Conservation (phyloP, 2,888 invertebrate genomes). For the Lithophane leautieri region DNA sequence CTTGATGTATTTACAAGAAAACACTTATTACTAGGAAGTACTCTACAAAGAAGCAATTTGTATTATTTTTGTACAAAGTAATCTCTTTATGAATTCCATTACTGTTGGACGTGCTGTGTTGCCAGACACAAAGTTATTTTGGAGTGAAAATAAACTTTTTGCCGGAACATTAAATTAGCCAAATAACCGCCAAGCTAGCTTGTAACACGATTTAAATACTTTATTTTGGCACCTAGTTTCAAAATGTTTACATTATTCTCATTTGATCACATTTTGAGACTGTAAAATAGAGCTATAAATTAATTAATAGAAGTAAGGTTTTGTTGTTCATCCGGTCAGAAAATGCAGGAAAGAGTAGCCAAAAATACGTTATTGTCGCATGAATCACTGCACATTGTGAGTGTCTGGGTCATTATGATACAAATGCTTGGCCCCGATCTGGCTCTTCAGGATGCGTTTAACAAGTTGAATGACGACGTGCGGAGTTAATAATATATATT, state of each 20-base stretch:
- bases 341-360: constrained; percentile 14
- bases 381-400: constrained; percentile 23
- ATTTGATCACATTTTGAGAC: constrained; percentile 33
- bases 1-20: not conserved
- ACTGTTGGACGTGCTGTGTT: constrained; percentile 24
- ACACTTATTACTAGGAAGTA: not conserved
- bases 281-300: constrained; percentile 33
- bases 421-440: not conserved
- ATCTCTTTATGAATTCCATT: constrained; percentile 39
- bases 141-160: constrained; percentile 33
- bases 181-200: constrained; percentile 18
- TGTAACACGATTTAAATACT: constrained; percentile 34
- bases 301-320: constrained; percentile 8
- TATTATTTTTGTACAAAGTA: constrained; percentile 5
- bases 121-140: constrained; percentile 12
- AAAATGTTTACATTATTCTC: constrained; percentile 48
- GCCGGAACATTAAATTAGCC: constrained; percentile 28
- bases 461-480: constrained; percentile 6
- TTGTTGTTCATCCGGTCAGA: constrained; percentile 12
- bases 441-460: constrained; percentile 2
- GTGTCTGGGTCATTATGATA: constrained; percentile 31
- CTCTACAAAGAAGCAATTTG: not conserved
- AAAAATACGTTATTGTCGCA: constrained; percentile 35
- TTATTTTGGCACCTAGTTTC: constrained; percentile 49
- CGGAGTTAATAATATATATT: constrained; percentile 5